A percentile compares a stretch with the other conserved stretches of the same genome.
These are phyloP conservation scores for Melanophora roralis DNA, from an alignment of 2,888 invertebrate species.

Conservation along the genomic window DNA sequence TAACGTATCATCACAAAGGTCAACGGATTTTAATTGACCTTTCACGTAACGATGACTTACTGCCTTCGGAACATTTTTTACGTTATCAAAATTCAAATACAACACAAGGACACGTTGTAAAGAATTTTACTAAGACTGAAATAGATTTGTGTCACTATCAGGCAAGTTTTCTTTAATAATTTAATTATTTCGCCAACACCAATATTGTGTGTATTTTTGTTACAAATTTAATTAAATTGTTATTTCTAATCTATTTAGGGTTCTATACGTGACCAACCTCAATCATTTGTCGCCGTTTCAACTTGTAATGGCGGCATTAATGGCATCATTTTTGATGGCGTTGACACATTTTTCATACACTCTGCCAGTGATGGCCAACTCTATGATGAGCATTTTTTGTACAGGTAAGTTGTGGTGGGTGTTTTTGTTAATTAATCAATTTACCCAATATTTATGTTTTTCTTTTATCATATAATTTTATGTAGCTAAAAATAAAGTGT, in stretches of 20 bases:
- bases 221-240: conserved; percentile 19
- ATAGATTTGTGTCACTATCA: conserved; percentile 77
- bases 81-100: conserved; percentile 73
- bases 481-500: no score
- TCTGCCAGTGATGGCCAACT: conserved; percentile 72
- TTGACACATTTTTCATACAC: conserved; percentile 84
- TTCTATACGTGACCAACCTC: conserved; percentile 82
- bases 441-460: no score
- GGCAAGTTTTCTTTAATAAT: conserved; percentile 66
- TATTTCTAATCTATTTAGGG: conserved; percentile 77
- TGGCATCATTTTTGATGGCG: conserved; percentile 89
- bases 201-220: neutral
- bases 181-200: neutral
- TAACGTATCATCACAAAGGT: conserved; percentile 83
- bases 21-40: conserved; percentile 75
- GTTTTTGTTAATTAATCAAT: neutral
- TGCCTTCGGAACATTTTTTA: conserved; percentile 76
- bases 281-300: conserved; percentile 90
- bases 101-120: conserved; percentile 70
- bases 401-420: conserved; percentile 69
- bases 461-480: no score
- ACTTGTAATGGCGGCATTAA: conserved; percentile 85
- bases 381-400: conserved; percentile 75
- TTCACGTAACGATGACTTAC: conserved; percentile 74
- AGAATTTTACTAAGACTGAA: conserved; percentile 77